These are phyloP conservation scores for Odontesthes bonariensis DNA, from an alignment of 2,113 vertebrate species.

Conservation along the genomic window DNA sequence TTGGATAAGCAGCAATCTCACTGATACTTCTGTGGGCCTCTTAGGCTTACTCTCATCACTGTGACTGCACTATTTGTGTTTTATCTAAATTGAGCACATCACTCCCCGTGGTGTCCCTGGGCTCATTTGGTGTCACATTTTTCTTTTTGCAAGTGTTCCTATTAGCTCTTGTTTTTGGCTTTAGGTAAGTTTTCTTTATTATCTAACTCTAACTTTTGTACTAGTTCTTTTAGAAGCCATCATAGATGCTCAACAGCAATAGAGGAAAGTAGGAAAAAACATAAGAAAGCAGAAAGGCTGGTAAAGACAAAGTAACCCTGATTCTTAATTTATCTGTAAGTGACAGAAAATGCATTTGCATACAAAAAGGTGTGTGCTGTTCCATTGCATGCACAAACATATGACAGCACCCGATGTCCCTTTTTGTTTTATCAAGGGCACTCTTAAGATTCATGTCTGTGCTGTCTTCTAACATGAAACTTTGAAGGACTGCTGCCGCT, in stretches of 20 bases:
- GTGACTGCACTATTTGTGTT: neutral
- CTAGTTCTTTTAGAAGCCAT: neutral
- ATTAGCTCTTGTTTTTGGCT: neutral
- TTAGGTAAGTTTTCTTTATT: neutral
- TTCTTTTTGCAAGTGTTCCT: constrained; percentile 4
- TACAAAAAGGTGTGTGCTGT: too few relatives aligned
- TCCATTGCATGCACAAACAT: neutral
- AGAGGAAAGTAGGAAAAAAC: too few relatives aligned
- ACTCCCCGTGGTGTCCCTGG: constrained; percentile 1
- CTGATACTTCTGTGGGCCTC: constrained; percentile 11
- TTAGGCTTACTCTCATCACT: neutral
- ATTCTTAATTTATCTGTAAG: too few relatives aligned
- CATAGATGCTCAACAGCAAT: too few relatives aligned
- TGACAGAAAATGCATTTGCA: neutral
- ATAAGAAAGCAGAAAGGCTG: too few relatives aligned
- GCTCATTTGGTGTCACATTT: neutral
- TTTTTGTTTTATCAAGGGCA: constrained; percentile 38
- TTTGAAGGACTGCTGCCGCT: constrained; percentile 8
- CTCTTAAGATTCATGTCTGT: constrained; percentile 22
- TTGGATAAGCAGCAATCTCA: neutral
- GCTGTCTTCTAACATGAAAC: constrained; percentile 5
- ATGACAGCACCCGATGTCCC: constrained; percentile 7
- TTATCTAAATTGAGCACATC: constrained; percentile 8
- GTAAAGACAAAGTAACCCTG: too few relatives aligned
- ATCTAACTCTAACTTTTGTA: neutral